Base-by-base conservation (phyloP, 2,113 vertebrate genomes). In the Ammodytes dubius region DNA sequence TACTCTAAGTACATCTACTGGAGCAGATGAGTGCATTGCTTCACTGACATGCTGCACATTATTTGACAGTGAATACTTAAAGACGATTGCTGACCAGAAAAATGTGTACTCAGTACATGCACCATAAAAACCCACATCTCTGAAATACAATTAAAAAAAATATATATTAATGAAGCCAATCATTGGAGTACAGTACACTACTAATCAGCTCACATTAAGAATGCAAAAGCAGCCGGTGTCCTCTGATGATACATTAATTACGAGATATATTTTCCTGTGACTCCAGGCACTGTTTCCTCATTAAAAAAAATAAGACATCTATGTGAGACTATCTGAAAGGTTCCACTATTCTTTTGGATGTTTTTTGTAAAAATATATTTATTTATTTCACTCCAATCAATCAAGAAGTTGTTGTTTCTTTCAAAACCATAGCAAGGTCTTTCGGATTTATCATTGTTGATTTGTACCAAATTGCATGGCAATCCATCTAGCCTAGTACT, bases 61-160 rank as follows among this genome's bases (percentile, higher is more conserved):
- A 47, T 70, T 43, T 70, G n/a, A 17, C 54, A 50, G 47, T 1
- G 4, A 66, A 46, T 35, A 52, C 27, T 74, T 66, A 2, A 35
- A 47, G 49, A 69, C 35, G n/a, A 69, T 42, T 67, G 74, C 68
- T 77, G 47, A 83, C 17, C 45, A 52, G 7, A 77, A 39, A 71
- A 3, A 61, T 67, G 13, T 67, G 15, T 42, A 40, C 47, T 68
- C 60, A 69, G 80, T 47, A 85, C 53, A 66, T 53, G 39, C 27
- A 35, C 19, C 49, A 70, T 63, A 70, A 50, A 76, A 82, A 63
- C 27, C 47, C 72, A 13, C 43, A 43, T 5, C 57, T 69, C 56
- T 63, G 27, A 61, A 78, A 56, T 63, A 63, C 49, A 78, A 74
- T 72, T 14, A 27, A 27, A 27, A 2, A 27, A 27, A 27, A 27